phyloP scores from a whole-genome alignment of 2,888 invertebrate species.

The Mallateleia sp. region DNA sequence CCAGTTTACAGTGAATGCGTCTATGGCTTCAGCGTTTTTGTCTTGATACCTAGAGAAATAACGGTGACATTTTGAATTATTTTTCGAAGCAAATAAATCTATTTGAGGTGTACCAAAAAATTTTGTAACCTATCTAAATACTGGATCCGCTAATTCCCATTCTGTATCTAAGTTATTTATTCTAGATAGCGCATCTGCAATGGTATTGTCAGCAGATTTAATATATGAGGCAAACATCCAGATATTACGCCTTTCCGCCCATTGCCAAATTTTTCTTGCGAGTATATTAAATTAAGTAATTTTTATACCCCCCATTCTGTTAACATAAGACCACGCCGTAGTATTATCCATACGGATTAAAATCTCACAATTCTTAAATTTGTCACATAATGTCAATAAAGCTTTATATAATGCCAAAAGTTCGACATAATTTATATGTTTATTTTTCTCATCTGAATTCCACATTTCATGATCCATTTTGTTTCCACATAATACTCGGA shows the following conservation, averaged over 20 bases:
- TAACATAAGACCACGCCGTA: conserved; percentile 24
- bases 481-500: no score
- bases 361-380: conserved; percentile 25
- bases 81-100: conserved; percentile 69
- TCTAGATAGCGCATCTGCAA: conserved; percentile 45
- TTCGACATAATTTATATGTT: conserved; percentile 39
- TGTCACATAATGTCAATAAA: conserved; percentile 1
- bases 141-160: conserved; percentile 58
- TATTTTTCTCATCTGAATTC: conserved; percentile 7
- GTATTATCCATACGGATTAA: conserved; percentile 32
- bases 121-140: conserved; percentile 25
- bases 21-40: conserved; percentile 14
- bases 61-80: conserved; percentile 69
- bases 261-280: conserved; percentile 26
- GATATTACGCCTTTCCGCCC: conserved; percentile 21
- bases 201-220: conserved; percentile 61
- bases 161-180: conserved; percentile 49
- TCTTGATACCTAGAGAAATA: conserved; percentile 48
- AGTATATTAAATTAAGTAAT: conserved; percentile 21
- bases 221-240: conserved; percentile 50
- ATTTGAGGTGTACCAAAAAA: conserved; percentile 63
- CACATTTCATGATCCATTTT: conserved; percentile 16
- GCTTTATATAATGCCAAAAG: conserved; percentile 21
- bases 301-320: conserved; percentile 22
- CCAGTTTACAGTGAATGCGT: conserved; percentile 75